Conservation (phyloP, 2,888 invertebrate species). For the Nysson spinosus region DNA sequence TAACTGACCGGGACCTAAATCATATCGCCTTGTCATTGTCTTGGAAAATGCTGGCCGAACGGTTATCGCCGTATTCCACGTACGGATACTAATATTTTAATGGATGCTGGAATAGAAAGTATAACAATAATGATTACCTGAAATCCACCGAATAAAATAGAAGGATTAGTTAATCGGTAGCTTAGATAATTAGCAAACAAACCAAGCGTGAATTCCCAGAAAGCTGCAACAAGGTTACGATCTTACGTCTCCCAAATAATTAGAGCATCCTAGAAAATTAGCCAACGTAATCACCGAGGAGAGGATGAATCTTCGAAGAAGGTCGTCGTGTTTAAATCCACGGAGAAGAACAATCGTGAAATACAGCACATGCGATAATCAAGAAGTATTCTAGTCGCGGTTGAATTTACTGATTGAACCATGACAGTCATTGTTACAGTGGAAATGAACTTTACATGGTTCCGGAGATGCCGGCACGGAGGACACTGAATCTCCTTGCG, state of each 20-base stretch:
- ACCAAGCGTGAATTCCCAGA: too few species aligned
- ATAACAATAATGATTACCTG: too few species aligned
- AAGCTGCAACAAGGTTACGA: too few species aligned
- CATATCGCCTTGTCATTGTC: conserved; percentile 12
- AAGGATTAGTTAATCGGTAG: too few species aligned
- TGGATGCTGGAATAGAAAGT: too few species aligned
- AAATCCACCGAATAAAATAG: too few species aligned
- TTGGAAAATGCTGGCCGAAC: conserved; percentile 4
- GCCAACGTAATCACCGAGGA: conserved; percentile 4
- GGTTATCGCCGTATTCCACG: conserved; percentile 7
- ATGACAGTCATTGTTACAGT: conserved; percentile 34
- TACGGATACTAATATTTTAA: too few species aligned
- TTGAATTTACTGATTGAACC: conserved; percentile 55
- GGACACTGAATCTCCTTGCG: background rate
- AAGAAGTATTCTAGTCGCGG: conserved; percentile 38
- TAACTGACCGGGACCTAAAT: conserved; percentile 4
- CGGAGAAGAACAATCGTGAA: conserved; percentile 47
- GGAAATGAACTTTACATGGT: conserved; percentile 48
- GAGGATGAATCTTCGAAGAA: conserved; percentile 3
- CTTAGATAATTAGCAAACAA: too few species aligned
- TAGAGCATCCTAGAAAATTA: too few species aligned
- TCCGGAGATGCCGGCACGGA: conserved; percentile 33
- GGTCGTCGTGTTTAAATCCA: conserved; percentile 10
- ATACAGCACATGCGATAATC: conserved; percentile 31
- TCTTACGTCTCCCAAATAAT: too few species aligned